Evolutionary conservation across 2,888 invertebrate genomes (phyloP).

Genomic region (Drosophila anomelani): DNA sequence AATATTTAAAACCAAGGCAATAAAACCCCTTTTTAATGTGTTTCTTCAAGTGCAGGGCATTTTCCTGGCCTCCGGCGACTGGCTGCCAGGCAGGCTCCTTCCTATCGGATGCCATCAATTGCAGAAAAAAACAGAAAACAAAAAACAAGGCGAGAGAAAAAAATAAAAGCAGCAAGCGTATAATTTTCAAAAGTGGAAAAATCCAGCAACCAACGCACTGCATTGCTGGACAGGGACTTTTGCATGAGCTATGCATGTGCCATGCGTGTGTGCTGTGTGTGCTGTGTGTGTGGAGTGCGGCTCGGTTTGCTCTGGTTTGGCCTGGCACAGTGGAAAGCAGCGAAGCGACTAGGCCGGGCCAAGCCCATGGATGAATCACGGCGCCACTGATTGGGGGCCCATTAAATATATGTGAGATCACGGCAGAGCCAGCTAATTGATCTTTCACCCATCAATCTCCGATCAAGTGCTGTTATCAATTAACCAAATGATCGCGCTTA

Average conservation of each 20-base stretch:
- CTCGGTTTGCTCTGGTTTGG: constrained; percentile 35
- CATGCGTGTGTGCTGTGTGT: constrained; percentile 16
- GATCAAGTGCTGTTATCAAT: constrained; percentile 64
- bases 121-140: constrained; percentile 41
- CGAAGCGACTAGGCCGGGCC: constrained; percentile 2
- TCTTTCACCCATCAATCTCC: constrained; percentile 46
- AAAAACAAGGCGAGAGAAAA: constrained; percentile 37
- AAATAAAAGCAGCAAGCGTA: constrained; percentile 63
- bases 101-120: constrained; percentile 79
- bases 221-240: constrained; percentile 48
- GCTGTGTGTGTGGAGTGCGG: constrained; percentile 6
- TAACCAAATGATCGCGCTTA: constrained; percentile 61
- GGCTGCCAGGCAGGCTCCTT: constrained; percentile 59
- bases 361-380: constrained; percentile 35
- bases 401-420: constrained; percentile 32
- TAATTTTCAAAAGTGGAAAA: constrained; percentile 80
- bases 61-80: constrained; percentile 36
- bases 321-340: constrained; percentile 56
- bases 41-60: constrained; percentile 30
- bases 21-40: accelerated
- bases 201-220: constrained; percentile 46
- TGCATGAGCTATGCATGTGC: constrained; percentile 14
- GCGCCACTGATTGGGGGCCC: constrained; percentile 35
- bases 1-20: not conserved
- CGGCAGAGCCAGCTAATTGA: constrained; percentile 42